Percentiles rank a stretch among this genome's conserved stretches.
Evolutionary conservation across 2,113 vertebrate species (phyloP).

Genomic region (Diglossa brunneiventris): DNA sequence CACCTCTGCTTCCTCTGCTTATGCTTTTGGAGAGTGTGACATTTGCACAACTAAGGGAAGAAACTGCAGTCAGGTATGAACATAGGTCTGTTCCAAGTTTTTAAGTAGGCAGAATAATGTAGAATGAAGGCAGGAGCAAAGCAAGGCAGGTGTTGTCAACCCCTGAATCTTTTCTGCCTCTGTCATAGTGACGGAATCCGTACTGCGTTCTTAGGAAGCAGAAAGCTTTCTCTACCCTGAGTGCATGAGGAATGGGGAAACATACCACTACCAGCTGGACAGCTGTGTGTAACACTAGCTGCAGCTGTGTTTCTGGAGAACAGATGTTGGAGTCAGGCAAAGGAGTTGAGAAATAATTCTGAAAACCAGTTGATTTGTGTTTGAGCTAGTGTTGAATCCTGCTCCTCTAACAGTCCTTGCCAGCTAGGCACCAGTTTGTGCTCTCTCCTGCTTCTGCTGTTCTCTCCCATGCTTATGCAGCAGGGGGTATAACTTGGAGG

Average conservation of each 20-base stretch:
- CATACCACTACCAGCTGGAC: not conserved
- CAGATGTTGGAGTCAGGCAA: not conserved
- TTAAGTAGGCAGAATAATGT: not conserved
- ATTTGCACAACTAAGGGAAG: not conserved
- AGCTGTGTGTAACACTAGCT: not conserved
- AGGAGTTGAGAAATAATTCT: not conserved
- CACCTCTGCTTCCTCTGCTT: rapidly evolving
- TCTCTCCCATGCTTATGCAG: not conserved
- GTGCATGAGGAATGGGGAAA: not conserved
- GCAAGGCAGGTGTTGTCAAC: not conserved
- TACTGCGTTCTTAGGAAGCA: not conserved
- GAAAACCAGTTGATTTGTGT: not conserved
- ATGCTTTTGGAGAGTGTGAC: not conserved
- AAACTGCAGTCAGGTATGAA: not conserved
- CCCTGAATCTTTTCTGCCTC: not conserved
- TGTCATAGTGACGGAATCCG: not conserved
- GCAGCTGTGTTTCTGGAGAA: not conserved
- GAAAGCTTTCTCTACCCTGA: not conserved
- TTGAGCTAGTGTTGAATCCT: not conserved
- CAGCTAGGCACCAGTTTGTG: not conserved
- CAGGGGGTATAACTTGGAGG: not conserved
- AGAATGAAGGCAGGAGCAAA: not conserved
- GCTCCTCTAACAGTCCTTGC: not conserved
- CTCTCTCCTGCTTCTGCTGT: not conserved
- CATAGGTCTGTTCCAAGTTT: not conserved